phyloP scores from a whole-genome alignment of 2,797 vertebrate genomes.

The Gouania willdenowi region DNA sequence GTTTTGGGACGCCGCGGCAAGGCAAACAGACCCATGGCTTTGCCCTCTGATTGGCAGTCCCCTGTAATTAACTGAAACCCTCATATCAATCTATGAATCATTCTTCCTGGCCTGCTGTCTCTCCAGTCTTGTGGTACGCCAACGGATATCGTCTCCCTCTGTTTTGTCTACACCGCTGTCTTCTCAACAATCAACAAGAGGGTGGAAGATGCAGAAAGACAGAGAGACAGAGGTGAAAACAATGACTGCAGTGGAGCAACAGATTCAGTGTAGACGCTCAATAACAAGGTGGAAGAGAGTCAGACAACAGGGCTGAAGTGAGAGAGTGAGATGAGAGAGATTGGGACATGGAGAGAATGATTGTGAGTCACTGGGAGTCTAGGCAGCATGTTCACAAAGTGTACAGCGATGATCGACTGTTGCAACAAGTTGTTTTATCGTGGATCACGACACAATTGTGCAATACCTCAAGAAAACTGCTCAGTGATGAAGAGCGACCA shows the following conservation, averaged over 20 bases:
- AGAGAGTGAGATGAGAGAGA: conserved; percentile 18
- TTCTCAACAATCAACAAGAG: conserved; percentile 59
- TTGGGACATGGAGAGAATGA: too few species aligned
- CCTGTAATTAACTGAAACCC: conserved; percentile 58
- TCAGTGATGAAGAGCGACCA: conserved; percentile 53
- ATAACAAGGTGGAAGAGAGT: conserved; percentile 47
- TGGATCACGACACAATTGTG: conserved; percentile 40
- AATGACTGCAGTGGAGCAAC: conserved; percentile 47
- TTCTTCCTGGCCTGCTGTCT: conserved; percentile 50
- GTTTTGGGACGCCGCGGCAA: conserved; percentile 64
- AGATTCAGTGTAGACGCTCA: conserved; percentile 58
- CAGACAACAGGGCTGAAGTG: conserved; percentile 29
- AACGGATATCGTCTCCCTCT: conserved; percentile 63
- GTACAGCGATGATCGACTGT: conserved; percentile 45
- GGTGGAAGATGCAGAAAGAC: conserved; percentile 6
- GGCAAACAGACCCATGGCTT: conserved; percentile 60
- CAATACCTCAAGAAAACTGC: conserved; percentile 40
- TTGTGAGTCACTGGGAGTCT: conserved; percentile 45
- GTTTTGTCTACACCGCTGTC: conserved; percentile 63
- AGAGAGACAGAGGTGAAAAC: background rate
- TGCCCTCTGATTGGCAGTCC: conserved; percentile 61
- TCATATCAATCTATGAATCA: conserved; percentile 51
- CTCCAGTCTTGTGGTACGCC: conserved; percentile 64
- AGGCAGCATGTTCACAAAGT: conserved; percentile 6
- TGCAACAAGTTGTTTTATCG: conserved; percentile 35